Percentiles rank a stretch among this genome's conserved stretches.
Conservation (phyloP, 92 coral and sea anemone species). For the Actinernus sp. region DNA sequence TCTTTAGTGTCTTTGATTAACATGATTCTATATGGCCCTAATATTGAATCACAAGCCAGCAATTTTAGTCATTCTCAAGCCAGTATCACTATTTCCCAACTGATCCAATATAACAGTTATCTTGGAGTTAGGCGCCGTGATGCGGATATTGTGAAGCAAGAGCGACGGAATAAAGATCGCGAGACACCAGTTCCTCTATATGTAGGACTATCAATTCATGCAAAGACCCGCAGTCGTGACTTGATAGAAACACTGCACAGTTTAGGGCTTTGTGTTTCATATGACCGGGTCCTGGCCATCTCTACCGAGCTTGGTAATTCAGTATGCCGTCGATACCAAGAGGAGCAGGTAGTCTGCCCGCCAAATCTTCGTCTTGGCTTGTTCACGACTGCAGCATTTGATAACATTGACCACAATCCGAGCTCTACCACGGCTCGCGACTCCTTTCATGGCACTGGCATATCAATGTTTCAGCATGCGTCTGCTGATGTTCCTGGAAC, state of each 20-base stretch:
- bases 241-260: slow-evolving; percentile 28
- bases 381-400: slow-evolving; percentile 75
- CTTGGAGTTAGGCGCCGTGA: slow-evolving; percentile 31
- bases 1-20: slow-evolving; percentile 54
- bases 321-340: slow-evolving; percentile 52
- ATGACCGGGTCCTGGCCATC: slow-evolving; percentile 64
- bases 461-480: slow-evolving; percentile 62
- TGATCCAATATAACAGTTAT: slow-evolving; percentile 49
- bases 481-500: slow-evolving; percentile 37
- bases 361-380: slow-evolving; percentile 28
- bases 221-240: slow-evolving; percentile 51
- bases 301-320: slow-evolving; percentile 74
- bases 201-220: slow-evolving; percentile 25
- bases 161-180: slow-evolving; percentile 30
- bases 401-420: slow-evolving; percentile 78
- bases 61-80: slow-evolving; percentile 36
- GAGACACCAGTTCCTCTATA: slow-evolving; percentile 52
- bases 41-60: slow-evolving; percentile 45
- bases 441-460: slow-evolving; percentile 75
- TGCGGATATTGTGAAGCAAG: slow-evolving; percentile 8
- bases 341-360: slow-evolving; percentile 70
- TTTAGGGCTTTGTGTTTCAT: slow-evolving; percentile 52
- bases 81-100: slow-evolving; percentile 56
- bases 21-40: slow-evolving; percentile 69
- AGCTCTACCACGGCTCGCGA: slow-evolving; percentile 58